Percentiles rank a stretch among this genome's conserved stretches.
phyloP scores from a whole-genome alignment of 1,140 invertebrate species.

The Popillia japonica region DNA sequence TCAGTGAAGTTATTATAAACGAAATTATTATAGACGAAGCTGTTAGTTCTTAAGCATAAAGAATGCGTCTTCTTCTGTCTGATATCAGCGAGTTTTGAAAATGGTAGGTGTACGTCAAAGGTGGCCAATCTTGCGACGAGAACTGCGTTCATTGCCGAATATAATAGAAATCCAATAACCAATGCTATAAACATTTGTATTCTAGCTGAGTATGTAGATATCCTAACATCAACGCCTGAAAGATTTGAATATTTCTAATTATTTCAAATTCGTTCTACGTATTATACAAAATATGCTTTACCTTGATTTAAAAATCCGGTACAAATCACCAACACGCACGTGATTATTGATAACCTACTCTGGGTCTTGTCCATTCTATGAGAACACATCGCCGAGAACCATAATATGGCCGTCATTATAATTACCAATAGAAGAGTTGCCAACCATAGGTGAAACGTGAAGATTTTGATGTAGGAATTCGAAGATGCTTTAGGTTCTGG shows the following conservation, averaged over 20 bases:
- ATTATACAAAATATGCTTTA: slow-evolving; percentile 29
- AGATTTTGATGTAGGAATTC: slow-evolving; percentile 48
- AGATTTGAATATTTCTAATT: not conserved
- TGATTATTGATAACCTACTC: slow-evolving; percentile 48
- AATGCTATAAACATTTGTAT: slow-evolving; percentile 50
- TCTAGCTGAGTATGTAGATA: slow-evolving; percentile 49
- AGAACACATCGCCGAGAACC: slow-evolving; percentile 47
- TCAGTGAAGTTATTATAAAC: slow-evolving; percentile 45
- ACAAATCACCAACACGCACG: slow-evolving; percentile 51
- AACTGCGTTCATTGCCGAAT: slow-evolving; percentile 53
- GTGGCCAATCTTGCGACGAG: slow-evolving; percentile 53
- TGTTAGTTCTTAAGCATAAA: slow-evolving; percentile 53
- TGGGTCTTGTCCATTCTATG: slow-evolving; percentile 42
- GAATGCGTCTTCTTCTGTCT: slow-evolving; percentile 45
- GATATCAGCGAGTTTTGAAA: slow-evolving; percentile 49
- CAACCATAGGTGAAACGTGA: slow-evolving; percentile 48
- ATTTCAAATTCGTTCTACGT: too few relatives aligned
- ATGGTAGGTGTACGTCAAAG: slow-evolving; percentile 47
- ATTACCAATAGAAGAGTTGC: slow-evolving; percentile 45
- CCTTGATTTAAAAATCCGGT: slow-evolving; percentile 56
- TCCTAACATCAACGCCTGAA: slow-evolving; percentile 43
- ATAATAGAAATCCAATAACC: slow-evolving; percentile 51
- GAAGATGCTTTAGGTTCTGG: slow-evolving; percentile 47
- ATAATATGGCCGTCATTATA: slow-evolving; percentile 47
- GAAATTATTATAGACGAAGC: slow-evolving; percentile 55